Evolutionary conservation across 2,113 vertebrate species (phyloP).

Genomic region (Passerina amoena): DNA sequence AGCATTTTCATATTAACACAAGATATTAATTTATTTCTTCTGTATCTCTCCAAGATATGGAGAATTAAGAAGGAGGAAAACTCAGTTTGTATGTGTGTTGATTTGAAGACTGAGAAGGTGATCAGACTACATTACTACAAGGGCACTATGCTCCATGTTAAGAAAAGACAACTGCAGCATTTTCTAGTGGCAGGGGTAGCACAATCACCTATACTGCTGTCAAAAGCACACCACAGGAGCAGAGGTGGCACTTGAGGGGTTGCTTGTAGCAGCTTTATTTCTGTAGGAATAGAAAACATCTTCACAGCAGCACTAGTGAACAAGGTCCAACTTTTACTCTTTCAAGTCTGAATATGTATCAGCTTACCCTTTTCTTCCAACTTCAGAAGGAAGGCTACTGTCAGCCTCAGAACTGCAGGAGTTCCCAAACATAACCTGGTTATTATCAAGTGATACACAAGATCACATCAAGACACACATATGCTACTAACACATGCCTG

Average conservation of each 20-base stretch:
- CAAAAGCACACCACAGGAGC: background rate
- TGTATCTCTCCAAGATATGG: background rate
- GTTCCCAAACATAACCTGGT: background rate
- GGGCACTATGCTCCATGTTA: background rate
- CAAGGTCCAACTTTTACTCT: background rate
- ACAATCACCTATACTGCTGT: background rate
- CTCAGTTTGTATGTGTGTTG: background rate
- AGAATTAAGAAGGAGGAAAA: background rate
- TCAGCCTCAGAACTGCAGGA: background rate
- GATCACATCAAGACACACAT: background rate
- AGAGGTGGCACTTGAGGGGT: background rate
- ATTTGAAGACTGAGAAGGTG: background rate
- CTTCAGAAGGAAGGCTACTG: background rate
- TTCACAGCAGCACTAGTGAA: background rate
- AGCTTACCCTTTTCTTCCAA: background rate
- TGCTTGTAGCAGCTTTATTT: background rate
- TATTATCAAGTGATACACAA: background rate
- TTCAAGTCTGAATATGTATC: background rate
- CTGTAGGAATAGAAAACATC: background rate
- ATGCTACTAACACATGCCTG: rapidly evolving
- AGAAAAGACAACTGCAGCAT: background rate
- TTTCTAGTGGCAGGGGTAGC: rapidly evolving
- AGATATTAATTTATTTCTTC: background rate
- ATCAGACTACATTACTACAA: background rate
- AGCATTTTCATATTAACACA: background rate